Evolutionary conservation across 2,797 vertebrate genomes (phyloP), one percentile per base, ranked within the genome.

Genomic region (Austrolebias charrua): DNA sequence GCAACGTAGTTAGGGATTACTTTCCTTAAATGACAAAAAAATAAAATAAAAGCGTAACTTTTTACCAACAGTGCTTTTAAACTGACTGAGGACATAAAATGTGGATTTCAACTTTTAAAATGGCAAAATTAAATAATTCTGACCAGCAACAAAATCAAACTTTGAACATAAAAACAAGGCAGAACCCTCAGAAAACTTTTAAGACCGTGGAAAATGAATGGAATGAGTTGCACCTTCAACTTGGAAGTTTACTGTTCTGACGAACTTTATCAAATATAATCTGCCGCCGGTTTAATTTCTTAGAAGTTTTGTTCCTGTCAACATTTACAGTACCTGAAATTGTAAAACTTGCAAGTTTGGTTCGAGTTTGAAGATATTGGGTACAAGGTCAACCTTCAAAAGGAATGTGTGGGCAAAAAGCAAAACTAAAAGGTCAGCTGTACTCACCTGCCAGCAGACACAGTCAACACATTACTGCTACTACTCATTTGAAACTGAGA

Each of bases 121-220:
- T 12, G 69, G 71, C 62, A 73, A 78, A 63, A 58, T 24, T 29
- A 61, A 75, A 80, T 64, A 75, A 85, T 59, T 83, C 40, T 54
- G 61, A 82, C 69, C 58, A 67, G 63, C 31, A 82, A 81, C 38
- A 9, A 48, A 69, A 38, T 38, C 67, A 6, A 71, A 86, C 82
- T n/a, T n/a, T 86, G 86, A 81, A 87, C 74, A 80, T 72, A 84
- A 68, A 69, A 80, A 80, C 84, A 92, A 92, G 89, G 90, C 89
- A 90, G 62, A 87, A 58, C 74, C 68, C 45, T 64, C 65, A 73
- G 55, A 58, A 69, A 81, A 78, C 58, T 63, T 24, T 81, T 74
- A 81, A 81, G 69, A 88, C 78, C 67, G 55, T 57, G 28, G 56
- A 76, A 57, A 78, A 57, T 51, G 65, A 83, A 76, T 50, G 31